phyloP scores from a whole-genome alignment of 2,113 vertebrate species.

The Cynoglossus semilaevis region DNA sequence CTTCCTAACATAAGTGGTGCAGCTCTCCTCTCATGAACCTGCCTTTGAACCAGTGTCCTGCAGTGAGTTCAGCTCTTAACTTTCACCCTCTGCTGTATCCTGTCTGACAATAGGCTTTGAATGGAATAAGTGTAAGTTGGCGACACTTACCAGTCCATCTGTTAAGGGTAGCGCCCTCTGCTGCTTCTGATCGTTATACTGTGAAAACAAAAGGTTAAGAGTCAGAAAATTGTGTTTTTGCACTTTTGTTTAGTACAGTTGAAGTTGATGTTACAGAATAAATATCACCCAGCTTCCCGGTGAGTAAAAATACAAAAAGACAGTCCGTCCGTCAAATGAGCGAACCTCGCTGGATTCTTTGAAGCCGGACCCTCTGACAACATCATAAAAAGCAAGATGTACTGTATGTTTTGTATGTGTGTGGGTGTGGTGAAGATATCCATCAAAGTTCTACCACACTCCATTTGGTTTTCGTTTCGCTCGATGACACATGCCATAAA shows the following conservation, averaged over 20 bases:
- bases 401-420: slow-evolving; percentile 3
- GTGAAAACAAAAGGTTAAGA: slow-evolving; percentile 20
- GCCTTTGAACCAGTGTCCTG: neutral
- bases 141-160: slow-evolving; percentile 55
- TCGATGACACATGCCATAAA: slow-evolving; percentile 29
- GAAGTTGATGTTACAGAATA: neutral
- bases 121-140: neutral
- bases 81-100: too few relatives aligned
- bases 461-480: slow-evolving; percentile 35
- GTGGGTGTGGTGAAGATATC: slow-evolving; percentile 5
- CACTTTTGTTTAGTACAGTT: neutral
- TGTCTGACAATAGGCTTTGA: neutral
- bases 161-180: slow-evolving; percentile 31
- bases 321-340: neutral
- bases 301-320: neutral
- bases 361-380: slow-evolving; percentile 4
- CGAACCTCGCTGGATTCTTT: neutral
- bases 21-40: neutral
- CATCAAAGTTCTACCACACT: slow-evolving; percentile 22
- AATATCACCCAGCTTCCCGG: neutral
- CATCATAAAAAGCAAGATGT: slow-evolving; percentile 9
- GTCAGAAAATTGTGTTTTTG: neutral
- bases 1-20: too few relatives aligned
- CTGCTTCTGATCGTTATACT: slow-evolving; percentile 45
- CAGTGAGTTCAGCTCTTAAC: neutral